Percentiles rank a stretch among this genome's conserved stretches.
phyloP scores from a whole-genome alignment of 2,888 invertebrate genomes.

The Galerucella pusilla region DNA sequence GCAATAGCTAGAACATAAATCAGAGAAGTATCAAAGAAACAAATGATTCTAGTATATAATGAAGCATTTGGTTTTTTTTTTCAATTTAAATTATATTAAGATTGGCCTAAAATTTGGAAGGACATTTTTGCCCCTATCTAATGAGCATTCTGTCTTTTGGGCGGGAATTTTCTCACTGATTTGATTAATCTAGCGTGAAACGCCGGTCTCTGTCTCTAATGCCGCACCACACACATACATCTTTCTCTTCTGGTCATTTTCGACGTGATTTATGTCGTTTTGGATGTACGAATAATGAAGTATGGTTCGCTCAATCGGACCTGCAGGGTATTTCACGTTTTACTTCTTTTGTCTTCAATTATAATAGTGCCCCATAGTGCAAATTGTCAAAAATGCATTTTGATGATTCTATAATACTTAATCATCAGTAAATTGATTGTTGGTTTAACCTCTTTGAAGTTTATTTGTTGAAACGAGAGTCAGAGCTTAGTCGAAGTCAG shows the following conservation, averaged over 20 bases:
- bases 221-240: constrained; percentile 51
- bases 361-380: neutral
- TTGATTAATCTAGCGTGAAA: constrained; percentile 53
- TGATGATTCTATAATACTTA: too few relatives aligned
- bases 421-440: too few relatives aligned
- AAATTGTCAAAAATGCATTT: neutral
- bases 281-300: constrained; percentile 35
- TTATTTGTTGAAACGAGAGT: too few relatives aligned
- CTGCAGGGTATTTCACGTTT: constrained; percentile 14
- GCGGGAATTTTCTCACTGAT: constrained; percentile 49
- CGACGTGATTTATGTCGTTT: constrained; percentile 38
- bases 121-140: constrained; percentile 37
- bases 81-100: neutral
- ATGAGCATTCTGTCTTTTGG: constrained; percentile 44
- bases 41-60: too few relatives aligned
- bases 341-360: constrained; percentile 10
- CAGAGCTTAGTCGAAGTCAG: too few relatives aligned
- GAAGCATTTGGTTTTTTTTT: neutral
- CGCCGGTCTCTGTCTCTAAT: constrained; percentile 31
- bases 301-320: constrained; percentile 20
- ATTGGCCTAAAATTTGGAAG: constrained; percentile 9
- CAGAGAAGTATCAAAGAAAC: too few relatives aligned
- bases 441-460: too few relatives aligned
- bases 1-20: too few relatives aligned
- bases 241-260: constrained; percentile 41